A percentile compares a stretch with the other conserved stretches of the same genome.
phyloP scores from a whole-genome alignment of 2,113 vertebrate genomes.

The Siniperca knerii region DNA sequence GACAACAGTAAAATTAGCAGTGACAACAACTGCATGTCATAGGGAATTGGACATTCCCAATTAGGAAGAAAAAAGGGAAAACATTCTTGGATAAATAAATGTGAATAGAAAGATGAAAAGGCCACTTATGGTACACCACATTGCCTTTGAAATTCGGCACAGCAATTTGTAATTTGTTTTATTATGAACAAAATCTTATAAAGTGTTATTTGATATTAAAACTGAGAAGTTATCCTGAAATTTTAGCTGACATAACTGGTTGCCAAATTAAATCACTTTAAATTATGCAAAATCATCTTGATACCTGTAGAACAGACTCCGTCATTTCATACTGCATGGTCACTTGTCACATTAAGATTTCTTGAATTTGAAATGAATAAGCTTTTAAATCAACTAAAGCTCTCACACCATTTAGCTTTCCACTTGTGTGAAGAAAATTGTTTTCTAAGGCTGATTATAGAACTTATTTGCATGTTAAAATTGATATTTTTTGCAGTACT shows the following conservation, averaged over 20 bases:
- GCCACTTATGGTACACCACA: too few species aligned
- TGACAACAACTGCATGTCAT: background rate
- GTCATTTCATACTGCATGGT: background rate
- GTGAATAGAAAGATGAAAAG: background rate
- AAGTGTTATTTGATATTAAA: slow-evolving; percentile 7
- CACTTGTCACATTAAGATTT: background rate
- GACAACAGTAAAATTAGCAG: background rate
- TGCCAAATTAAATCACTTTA: slow-evolving; percentile 11
- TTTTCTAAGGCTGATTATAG: background rate
- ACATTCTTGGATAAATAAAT: background rate
- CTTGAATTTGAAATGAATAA: background rate
- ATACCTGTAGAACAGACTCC: background rate
- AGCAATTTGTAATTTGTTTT: background rate
- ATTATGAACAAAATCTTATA: background rate
- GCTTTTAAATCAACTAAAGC: background rate
- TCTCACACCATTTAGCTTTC: background rate
- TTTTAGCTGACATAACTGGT: background rate
- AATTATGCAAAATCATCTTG: slow-evolving; percentile 4
- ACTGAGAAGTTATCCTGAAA: background rate
- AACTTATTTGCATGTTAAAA: slow-evolving; percentile 31
- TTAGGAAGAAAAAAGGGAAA: background rate
- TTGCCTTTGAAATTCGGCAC: background rate
- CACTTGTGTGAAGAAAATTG: background rate
- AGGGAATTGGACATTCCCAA: background rate
- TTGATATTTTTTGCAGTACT: slow-evolving; percentile 13